Evolutionary conservation across 1,140 invertebrate genomes (phyloP).

Genomic region (Sycobia sp.): DNA sequence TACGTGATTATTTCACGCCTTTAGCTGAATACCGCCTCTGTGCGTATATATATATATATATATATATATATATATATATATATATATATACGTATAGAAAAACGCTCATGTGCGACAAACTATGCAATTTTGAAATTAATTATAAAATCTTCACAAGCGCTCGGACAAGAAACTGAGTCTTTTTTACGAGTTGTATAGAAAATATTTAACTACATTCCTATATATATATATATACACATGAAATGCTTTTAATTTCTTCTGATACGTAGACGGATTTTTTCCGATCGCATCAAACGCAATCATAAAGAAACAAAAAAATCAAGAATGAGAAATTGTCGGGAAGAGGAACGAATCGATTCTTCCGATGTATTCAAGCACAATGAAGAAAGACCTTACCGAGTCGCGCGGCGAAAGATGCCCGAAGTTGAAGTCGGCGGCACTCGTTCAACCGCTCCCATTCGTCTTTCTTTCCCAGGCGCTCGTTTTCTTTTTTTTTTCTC

Average conservation of each 20-base stretch:
- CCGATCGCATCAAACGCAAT: no score
- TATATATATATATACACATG: conserved; percentile 31
- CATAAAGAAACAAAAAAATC: conserved; percentile 33
- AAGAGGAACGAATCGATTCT: conserved; percentile 36
- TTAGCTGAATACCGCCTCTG: no score
- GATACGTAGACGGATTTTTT: no score
- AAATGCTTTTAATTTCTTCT: conserved; percentile 34
- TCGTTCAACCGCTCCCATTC: conserved; percentile 29
- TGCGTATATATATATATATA: no score
- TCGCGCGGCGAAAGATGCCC: conserved; percentile 27
- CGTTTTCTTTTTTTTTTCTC: conserved; percentile 17
- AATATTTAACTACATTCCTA: conserved; percentile 7
- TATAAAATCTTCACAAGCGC: no score
- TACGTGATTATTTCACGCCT: no score
- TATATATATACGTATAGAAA: no score
- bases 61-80: no score
- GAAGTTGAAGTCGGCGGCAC: conserved; percentile 18
- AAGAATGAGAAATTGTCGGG: conserved; percentile 31
- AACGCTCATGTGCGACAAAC: no score
- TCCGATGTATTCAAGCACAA: conserved; percentile 26
- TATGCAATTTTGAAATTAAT: no score
- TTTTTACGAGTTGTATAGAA: not conserved
- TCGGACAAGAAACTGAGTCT: conserved; percentile 27
- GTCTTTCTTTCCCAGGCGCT: conserved; percentile 22
- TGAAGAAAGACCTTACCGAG: conserved; percentile 30